Evolutionary conservation across 2,113 vertebrate species (phyloP), one percentile per base, ranked within the genome.

Genomic region (Chaenogobius annularis): DNA sequence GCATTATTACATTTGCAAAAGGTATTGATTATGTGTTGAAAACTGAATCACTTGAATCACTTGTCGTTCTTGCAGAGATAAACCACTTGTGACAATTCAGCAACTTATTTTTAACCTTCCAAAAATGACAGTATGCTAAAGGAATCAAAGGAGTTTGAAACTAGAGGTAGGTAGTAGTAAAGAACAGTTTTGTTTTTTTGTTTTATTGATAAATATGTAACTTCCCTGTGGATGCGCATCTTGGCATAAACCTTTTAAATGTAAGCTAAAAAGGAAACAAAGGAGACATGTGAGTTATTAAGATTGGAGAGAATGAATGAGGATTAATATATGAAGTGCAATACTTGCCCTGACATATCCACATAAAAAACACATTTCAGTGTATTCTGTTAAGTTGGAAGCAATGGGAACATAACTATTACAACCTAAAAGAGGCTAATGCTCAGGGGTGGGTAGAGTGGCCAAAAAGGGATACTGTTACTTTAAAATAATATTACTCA

Each of bases 1-100:
- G 50, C 72, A 66, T 84, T 88, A 89, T 88, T 87, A 87, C 67
- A 90, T 80, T 86, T 85, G 66, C 82, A 87, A 80, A 87, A 77
- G 62, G 56, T 87, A 92, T 90, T 85, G 89, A 92, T 90, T 92
- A 89, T 75, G 70, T 87, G 85, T 71, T 82, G 70, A 74, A 89
- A 88, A 75, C 68, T 85, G 70, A 63, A 63, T n/a, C 79, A 78
- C 12, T 19, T 7, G 9, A 12, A 74, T 84, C 40, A 63, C 22
- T 78, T 58, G 73, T 59, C 62, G 61, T 54, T 68, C 26, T 46
- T 71, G n/a, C 54, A 20, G 71, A 68, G 14, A 72, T 52, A 43
- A 37, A 55, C 23, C 31, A 59, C 67, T 56, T 11, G 55, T 44
- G 44, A 62, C 66, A 56, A 70, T 5, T 13, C 10, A 15, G 71